These are phyloP conservation scores for Eunapius fragilis DNA, from an alignment of 37 sponge, comb jelly and placozoan species.

Conservation along the genomic window DNA sequence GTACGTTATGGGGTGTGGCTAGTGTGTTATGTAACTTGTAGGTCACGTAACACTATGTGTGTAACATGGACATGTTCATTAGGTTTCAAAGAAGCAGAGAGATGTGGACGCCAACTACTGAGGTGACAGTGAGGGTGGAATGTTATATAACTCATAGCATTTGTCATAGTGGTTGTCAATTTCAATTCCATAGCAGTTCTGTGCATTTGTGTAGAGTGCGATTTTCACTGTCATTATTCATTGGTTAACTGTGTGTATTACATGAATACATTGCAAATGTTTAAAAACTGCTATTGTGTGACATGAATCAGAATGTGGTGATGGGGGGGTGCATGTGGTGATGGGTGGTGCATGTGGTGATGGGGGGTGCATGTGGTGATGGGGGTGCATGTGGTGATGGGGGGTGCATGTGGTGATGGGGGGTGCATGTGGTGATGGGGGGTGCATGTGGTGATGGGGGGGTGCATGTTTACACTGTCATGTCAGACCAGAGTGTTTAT, in stretches of 20 bases:
- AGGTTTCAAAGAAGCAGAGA: background rate
- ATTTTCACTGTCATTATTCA: background rate
- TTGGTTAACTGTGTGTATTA: background rate
- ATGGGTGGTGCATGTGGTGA: too few relatives aligned
- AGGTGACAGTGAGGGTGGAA: background rate
- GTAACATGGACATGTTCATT: background rate
- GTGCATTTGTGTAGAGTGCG: background rate
- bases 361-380: too few relatives aligned
- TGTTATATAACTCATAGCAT: background rate
- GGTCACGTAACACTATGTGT: background rate
- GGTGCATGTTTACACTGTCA: background rate
- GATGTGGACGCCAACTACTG: background rate
- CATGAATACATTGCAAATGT: too few relatives aligned
- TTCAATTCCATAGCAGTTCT: background rate
- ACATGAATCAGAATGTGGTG: too few relatives aligned
- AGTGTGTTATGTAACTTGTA: background rate
- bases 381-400: too few relatives aligned
- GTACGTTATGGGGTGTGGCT: background rate
- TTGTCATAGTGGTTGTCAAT: background rate
- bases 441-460: slow-evolving; percentile 38
- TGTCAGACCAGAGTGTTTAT: too few relatives aligned
- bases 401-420: too few relatives aligned
- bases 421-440: background rate
- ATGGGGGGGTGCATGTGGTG: too few relatives aligned
- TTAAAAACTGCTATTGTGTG: slow-evolving; percentile 48